Evolutionary conservation across 2,888 invertebrate species (phyloP).

Genomic region (Sympetrum striolatum): DNA sequence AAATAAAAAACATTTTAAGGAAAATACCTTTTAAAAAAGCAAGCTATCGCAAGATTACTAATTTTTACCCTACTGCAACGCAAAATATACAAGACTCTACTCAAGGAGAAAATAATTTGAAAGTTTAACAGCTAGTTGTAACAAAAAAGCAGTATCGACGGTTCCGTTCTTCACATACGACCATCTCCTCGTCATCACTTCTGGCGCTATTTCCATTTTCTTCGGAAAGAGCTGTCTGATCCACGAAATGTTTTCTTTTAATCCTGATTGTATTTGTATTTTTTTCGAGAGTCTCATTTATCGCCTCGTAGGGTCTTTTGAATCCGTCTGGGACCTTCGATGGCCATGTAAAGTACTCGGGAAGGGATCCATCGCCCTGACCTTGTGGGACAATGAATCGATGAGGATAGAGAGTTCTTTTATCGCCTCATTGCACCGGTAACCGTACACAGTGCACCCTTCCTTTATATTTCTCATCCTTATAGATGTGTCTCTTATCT

Average conservation of each 20-base stretch:
- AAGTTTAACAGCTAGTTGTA: too few relatives aligned
- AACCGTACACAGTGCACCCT: not conserved
- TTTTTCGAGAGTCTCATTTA: not conserved
- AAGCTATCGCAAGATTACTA: too few relatives aligned
- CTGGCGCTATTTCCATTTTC: too few relatives aligned
- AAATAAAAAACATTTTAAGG: too few relatives aligned
- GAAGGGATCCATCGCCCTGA: constrained; percentile 13
- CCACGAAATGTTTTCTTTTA: not conserved
- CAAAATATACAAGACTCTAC: too few relatives aligned
- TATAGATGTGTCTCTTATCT: not conserved
- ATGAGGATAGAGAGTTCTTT: not conserved
- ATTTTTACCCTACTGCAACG: too few relatives aligned
- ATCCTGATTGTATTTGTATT: not conserved
- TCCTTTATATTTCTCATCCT: not conserved
- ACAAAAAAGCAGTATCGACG: too few relatives aligned
- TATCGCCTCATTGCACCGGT: not conserved
- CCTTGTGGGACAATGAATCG: constrained; percentile 22
- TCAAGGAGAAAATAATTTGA: too few relatives aligned
- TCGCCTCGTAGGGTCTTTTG: not conserved
- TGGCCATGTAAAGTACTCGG: not conserved
- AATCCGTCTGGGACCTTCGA: not conserved
- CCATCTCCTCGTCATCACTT: too few relatives aligned
- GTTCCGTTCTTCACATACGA: too few relatives aligned
- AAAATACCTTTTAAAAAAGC: too few relatives aligned
- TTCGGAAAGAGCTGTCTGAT: not conserved